A percentile compares a stretch with the other conserved stretches of the same genome.
Evolutionary conservation across 2,113 vertebrate species (phyloP).

Genomic region (Kryptolebias marmoratus): DNA sequence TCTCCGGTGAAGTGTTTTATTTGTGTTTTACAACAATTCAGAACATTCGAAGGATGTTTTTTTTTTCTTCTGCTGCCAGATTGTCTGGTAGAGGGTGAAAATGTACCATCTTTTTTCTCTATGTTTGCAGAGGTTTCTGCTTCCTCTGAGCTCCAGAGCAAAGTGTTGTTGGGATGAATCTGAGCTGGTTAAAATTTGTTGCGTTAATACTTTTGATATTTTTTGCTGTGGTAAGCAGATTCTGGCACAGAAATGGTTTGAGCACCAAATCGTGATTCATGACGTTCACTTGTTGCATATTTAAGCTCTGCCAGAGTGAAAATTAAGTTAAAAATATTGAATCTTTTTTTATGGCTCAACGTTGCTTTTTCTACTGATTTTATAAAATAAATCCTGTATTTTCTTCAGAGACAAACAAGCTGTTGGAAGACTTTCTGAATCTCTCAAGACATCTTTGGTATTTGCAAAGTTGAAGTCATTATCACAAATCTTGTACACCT

Average conservation of each 20-base stretch:
- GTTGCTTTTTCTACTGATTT: background rate
- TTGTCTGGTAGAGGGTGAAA: background rate
- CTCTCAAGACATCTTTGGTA: background rate
- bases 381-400: background rate
- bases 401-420: background rate
- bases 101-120: background rate
- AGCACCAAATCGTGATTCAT: background rate
- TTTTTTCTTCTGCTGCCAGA: constrained; percentile 1
- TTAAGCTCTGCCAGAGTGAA: constrained; percentile 4
- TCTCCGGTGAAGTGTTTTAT: constrained; percentile 6
- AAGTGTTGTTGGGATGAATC: background rate
- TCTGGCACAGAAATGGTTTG: constrained; percentile 17
- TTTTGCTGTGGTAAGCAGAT: constrained; percentile 5
- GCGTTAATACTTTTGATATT: background rate
- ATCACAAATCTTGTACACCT: background rate
- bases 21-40: constrained; percentile 1
- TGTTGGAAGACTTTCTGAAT: background rate
- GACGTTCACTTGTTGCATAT: constrained; percentile 49
- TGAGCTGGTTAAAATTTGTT: background rate
- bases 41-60: background rate
- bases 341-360: background rate
- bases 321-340: background rate
- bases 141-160: background rate
- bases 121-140: background rate
- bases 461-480: background rate